Evolutionary conservation across 2,797 vertebrate species (phyloP).

Genomic region (Brotula barbata): DNA sequence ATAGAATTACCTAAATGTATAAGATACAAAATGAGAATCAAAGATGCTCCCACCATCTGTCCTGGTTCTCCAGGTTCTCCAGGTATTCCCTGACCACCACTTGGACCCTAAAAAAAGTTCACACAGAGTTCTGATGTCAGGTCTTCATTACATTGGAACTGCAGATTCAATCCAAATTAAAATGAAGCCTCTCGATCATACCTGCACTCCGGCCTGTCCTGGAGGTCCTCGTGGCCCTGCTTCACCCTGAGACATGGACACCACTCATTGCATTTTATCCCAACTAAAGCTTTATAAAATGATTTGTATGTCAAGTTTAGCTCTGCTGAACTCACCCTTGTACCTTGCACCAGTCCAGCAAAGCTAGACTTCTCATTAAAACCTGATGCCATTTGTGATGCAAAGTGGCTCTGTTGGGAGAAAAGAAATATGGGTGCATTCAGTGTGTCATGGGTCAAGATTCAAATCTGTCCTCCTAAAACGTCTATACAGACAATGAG

Average conservation of each 20-base stretch:
- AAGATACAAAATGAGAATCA: neutral
- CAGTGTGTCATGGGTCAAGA: too few species aligned
- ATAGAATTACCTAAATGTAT: neutral
- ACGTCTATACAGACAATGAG: too few species aligned
- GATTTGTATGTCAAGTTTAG: neutral
- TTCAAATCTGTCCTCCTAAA: too few species aligned
- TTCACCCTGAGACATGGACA: constrained; percentile 83
- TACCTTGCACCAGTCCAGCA: constrained; percentile 83
- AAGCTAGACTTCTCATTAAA: constrained; percentile 87
- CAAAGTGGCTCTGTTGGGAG: constrained; percentile 74
- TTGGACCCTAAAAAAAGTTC: constrained; percentile 81
- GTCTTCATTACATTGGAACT: neutral
- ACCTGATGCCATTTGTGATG: constrained; percentile 88
- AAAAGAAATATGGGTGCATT: neutral
- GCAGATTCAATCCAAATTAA: neutral
- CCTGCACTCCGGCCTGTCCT: constrained; percentile 82
- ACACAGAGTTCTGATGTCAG: neutral
- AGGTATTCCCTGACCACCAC: constrained; percentile 86
- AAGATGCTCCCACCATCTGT: constrained; percentile 59
- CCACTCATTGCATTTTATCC: neutral
- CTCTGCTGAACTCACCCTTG: constrained; percentile 79
- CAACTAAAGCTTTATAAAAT: too few species aligned
- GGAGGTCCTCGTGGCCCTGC: constrained; percentile 88
- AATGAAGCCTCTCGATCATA: constrained; percentile 46
- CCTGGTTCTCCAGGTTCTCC: constrained; percentile 87